A percentile compares a stretch with the other conserved stretches of the same genome.
Evolutionary conservation across 2,797 vertebrate genomes (phyloP).

Genomic region (Parauchenoglanis punctatus): DNA sequence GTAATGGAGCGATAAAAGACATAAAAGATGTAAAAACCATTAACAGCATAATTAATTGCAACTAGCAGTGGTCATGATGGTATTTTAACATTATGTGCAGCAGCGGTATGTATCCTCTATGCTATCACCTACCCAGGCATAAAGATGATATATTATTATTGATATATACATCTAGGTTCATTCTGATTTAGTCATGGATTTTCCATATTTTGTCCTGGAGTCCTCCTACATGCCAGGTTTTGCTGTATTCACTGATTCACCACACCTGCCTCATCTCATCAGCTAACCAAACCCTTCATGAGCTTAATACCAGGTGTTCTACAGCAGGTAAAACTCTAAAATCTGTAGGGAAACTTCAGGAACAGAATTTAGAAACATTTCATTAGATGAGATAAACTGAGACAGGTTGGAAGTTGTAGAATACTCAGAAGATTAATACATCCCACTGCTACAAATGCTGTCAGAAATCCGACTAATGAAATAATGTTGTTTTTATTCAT

Average conservation of each 20-base stretch:
- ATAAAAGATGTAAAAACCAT: background rate
- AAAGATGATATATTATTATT: constrained; percentile 25
- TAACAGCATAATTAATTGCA: constrained; percentile 23
- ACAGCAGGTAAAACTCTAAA: background rate
- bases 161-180: background rate
- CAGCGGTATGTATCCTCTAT: background rate
- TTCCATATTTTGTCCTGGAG: background rate
- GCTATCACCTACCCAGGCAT: constrained; percentile 8
- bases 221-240: background rate
- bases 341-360: background rate
- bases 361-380: background rate
- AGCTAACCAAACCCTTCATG: background rate
- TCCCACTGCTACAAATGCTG: background rate
- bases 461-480: background rate
- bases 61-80: background rate
- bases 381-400: background rate
- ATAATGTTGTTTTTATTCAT: too few relatives aligned
- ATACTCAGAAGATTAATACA: background rate
- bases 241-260: background rate
- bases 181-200: constrained; percentile 8
- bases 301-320: background rate
- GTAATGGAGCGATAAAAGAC: constrained; percentile 15
- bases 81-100: constrained; percentile 28
- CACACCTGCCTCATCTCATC: background rate
- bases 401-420: background rate